These are phyloP conservation scores for Crambe crambe DNA, from an alignment of 37 sponge, comb jelly and placozoan genomes.

Conservation along the genomic window DNA sequence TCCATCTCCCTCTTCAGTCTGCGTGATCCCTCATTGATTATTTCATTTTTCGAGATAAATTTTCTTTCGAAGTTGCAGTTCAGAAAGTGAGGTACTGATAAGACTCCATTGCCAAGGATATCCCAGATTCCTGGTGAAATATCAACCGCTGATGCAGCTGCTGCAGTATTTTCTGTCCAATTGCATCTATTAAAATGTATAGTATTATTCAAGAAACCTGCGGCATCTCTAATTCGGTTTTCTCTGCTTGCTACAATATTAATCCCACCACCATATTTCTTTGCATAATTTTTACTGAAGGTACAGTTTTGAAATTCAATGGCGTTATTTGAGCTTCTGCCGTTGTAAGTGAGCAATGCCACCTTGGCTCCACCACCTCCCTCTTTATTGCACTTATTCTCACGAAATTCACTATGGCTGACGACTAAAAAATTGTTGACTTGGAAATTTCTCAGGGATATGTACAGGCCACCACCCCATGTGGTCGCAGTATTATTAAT, in stretches of 20 bases:
- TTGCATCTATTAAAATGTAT: not conserved
- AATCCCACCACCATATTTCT: not conserved
- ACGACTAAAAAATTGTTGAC: not conserved
- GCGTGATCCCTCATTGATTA: not conserved
- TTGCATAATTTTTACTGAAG: not conserved
- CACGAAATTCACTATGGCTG: not conserved
- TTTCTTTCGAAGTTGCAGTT: slow-evolving; percentile 1
- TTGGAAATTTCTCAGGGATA: not conserved
- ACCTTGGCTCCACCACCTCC: not conserved
- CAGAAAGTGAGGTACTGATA: not conserved
- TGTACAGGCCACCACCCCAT: slow-evolving; percentile 4
- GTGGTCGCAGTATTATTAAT: not conserved
- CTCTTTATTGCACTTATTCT: not conserved
- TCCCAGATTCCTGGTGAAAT: not conserved
- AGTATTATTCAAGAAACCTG: not conserved
- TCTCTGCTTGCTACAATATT: not conserved
- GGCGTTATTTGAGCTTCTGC: not conserved
- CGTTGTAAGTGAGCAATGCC: not conserved
- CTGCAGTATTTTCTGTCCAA: not conserved
- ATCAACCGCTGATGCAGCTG: not conserved
- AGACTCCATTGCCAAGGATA: not conserved
- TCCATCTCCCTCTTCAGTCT: not conserved
- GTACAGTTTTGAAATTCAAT: not conserved
- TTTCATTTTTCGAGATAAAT: not conserved
- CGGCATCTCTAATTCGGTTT: not conserved